A percentile compares a stretch with the other conserved stretches of the same genome.
Evolutionary conservation across 2,888 invertebrate species (phyloP).

Genomic region (Chrysotoxum bicinctum): DNA sequence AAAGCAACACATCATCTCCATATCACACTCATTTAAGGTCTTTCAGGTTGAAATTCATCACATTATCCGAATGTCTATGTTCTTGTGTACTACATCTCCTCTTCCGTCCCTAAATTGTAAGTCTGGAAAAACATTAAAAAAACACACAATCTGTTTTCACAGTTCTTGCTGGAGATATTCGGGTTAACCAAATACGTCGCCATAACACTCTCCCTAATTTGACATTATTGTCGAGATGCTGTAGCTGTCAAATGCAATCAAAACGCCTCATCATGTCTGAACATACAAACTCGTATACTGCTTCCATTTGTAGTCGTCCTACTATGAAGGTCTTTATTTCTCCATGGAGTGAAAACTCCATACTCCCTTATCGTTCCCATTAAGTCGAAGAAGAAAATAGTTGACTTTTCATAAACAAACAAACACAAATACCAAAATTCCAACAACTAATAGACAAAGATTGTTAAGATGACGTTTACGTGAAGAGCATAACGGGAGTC

Average conservation of each 20-base stretch:
- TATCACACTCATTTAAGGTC: conserved; percentile 60
- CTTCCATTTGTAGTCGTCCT: conserved; percentile 63
- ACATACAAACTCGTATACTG: no score
- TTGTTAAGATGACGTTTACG: conserved; percentile 33
- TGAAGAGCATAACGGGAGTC: neutral
- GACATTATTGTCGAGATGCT: conserved; percentile 72
- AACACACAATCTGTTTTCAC: conserved; percentile 20
- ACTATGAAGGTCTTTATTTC: neutral
- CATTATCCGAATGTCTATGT: conserved; percentile 10
- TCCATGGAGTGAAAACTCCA: conserved; percentile 40
- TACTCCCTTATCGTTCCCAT: conserved; percentile 40
- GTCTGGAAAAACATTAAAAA: conserved; percentile 65
- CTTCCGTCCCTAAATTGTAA: neutral
- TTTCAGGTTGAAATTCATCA: conserved; percentile 55
- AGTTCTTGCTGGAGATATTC: conserved; percentile 55
- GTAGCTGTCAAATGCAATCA: conserved; percentile 69
- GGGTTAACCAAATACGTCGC: conserved; percentile 71
- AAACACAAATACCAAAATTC: conserved; percentile 60
- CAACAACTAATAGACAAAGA: conserved; percentile 49
- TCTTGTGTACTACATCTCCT: neutral
- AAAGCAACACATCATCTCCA: conserved; percentile 12
- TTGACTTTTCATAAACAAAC: conserved; percentile 71
- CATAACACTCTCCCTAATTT: conserved; percentile 69
- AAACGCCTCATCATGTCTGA: conserved; percentile 64
- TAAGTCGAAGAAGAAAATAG: conserved; percentile 66